These are phyloP conservation scores for Cosmia pyralina DNA, from an alignment of 2,888 invertebrate species.

Conservation along the genomic window DNA sequence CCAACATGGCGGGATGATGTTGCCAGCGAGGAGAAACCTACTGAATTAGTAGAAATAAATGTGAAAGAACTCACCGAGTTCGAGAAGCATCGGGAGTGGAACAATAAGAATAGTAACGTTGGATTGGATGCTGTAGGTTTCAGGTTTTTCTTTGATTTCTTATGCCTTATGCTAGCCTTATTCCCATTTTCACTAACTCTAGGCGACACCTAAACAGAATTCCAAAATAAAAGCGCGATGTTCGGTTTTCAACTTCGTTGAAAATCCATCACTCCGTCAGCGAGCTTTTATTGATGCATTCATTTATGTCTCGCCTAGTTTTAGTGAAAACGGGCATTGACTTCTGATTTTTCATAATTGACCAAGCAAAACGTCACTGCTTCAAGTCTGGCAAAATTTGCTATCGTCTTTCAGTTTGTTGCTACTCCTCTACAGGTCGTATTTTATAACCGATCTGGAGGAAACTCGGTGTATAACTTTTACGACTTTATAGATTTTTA, in stretches of 20 bases:
- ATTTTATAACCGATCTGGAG: no score
- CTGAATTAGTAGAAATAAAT: conserved; percentile 71
- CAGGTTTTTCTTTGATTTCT: no score
- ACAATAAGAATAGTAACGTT: conserved; percentile 73
- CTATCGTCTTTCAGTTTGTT: no score
- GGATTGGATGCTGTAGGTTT: conserved; percentile 51
- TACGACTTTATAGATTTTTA: no score
- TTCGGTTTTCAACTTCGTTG: neutral
- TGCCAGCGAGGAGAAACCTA: conserved; percentile 67
- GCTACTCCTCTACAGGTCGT: no score
- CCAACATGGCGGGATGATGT: conserved; percentile 75
- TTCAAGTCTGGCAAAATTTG: no score
- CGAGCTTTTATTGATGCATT: neutral
- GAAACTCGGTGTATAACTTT: no score
- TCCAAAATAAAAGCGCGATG: neutral
- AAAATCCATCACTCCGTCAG: neutral
- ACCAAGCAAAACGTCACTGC: no score
- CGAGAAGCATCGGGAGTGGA: conserved; percentile 80
- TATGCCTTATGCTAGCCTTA: no score
- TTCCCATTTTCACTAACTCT: neutral
- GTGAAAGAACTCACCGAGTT: conserved; percentile 67
- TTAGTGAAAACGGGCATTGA: neutral
- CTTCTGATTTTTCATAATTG: neutral
- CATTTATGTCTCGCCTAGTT: neutral
- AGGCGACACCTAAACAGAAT: neutral